Conservation (phyloP, 2,113 vertebrate genomes). For the human (Homo sapiens) region GRCh38 chr3:66427001-66427500, state of each 20-base stretch:
- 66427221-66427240: not conserved
- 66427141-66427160: not conserved
- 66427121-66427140: not conserved
- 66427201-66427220: fast-evolving
- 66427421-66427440: not conserved
- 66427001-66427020: not conserved
- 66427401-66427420: not conserved
- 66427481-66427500: not conserved
- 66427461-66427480: not conserved
- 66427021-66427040: not conserved
- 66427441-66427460: not conserved
- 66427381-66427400: not conserved
- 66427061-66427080: not conserved
- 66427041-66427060: not conserved
- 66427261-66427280: fast-evolving
- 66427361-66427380: not conserved
- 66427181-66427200: not conserved
- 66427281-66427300: too few species aligned
- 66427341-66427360: not conserved
- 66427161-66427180: too few species aligned
- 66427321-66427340: not conserved
- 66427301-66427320: not conserved
- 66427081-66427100: not conserved
- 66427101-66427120: too few species aligned
- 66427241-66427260: not conserved